These are phyloP conservation scores for Drosophila jambulina DNA, from an alignment of 1,140 invertebrate species.

Conservation along the genomic window DNA sequence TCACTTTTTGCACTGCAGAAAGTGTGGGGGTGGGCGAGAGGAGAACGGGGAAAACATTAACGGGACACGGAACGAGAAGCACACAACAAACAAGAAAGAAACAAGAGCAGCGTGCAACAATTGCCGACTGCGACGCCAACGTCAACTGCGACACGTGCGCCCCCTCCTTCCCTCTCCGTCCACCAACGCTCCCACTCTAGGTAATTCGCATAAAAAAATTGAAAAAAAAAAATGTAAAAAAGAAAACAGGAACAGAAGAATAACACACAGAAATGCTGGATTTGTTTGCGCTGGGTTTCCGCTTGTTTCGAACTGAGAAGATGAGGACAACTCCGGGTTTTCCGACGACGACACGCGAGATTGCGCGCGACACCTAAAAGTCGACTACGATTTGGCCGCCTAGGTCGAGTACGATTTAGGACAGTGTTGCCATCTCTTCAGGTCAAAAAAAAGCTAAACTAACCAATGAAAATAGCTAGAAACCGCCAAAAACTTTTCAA, in stretches of 20 bases:
- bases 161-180: not conserved
- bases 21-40: not conserved
- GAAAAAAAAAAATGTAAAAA: slow-evolving; percentile 27
- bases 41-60: slow-evolving; percentile 26
- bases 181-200: slow-evolving; percentile 18
- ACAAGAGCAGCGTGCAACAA: slow-evolving; percentile 47
- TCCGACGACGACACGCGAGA: slow-evolving; percentile 40
- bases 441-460: too few species aligned
- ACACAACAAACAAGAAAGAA: slow-evolving; percentile 60
- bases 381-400: slow-evolving; percentile 54
- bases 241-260: slow-evolving; percentile 14
- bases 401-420: too few species aligned
- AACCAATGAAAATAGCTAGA: too few species aligned
- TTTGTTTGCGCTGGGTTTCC: slow-evolving; percentile 20
- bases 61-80: slow-evolving; percentile 31
- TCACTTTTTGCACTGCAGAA: slow-evolving; percentile 60
- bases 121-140: slow-evolving; percentile 33
- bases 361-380: slow-evolving; percentile 83
- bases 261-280: slow-evolving; percentile 41
- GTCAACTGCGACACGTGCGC: slow-evolving; percentile 17
- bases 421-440: too few species aligned
- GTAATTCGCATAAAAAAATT: slow-evolving; percentile 35
- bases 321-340: slow-evolving; percentile 37
- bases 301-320: slow-evolving; percentile 21
- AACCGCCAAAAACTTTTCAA: too few species aligned